phyloP scores from a whole-genome alignment of 2,888 invertebrate species.

The Athetis lepigone region DNA sequence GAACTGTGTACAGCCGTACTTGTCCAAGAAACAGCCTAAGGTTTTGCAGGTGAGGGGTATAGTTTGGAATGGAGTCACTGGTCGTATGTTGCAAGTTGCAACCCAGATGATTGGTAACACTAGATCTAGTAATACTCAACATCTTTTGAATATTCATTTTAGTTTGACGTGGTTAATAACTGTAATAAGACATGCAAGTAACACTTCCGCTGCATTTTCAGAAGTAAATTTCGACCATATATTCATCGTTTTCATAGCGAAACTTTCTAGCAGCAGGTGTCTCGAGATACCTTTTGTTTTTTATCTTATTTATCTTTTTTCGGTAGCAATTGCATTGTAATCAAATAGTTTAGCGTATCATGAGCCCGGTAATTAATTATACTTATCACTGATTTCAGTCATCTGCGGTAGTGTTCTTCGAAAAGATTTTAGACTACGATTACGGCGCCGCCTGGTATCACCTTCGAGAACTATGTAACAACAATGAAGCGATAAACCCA shows the following conservation, averaged over 20 bases:
- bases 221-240: no score
- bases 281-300: no score
- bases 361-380: neutral
- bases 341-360: neutral
- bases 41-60: conserved; percentile 90
- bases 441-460: conserved; percentile 80
- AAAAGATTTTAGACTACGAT: conserved; percentile 85
- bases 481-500: conserved; percentile 67
- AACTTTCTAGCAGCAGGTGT: no score
- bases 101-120: no score
- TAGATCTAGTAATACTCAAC: no score
- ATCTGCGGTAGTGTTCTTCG: conserved; percentile 89
- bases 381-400: conserved; percentile 73
- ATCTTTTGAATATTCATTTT: no score
- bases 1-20: conserved; percentile 85
- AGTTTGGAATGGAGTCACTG: neutral
- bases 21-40: conserved; percentile 91
- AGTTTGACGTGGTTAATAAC: no score
- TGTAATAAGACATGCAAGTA: no score
- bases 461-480: conserved; percentile 76
- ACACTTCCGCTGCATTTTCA: no score
- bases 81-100: no score
- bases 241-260: no score
- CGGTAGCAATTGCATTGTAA: no score
- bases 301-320: neutral